Base-by-base conservation (phyloP, 2,113 vertebrate species). In the Taurulus bubalis region DNA sequence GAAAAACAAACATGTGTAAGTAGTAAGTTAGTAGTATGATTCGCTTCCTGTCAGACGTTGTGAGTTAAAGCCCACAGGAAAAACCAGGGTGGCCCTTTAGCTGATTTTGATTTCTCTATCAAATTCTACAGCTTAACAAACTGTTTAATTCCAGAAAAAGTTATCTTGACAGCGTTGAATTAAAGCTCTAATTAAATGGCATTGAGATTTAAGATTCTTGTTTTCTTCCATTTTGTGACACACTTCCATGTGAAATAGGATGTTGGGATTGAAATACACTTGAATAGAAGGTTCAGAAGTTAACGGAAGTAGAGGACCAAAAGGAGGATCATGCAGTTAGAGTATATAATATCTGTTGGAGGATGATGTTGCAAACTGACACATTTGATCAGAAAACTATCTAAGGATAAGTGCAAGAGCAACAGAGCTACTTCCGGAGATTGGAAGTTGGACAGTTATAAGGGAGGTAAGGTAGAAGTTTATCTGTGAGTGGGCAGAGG, bases 401-500 rank as follows among this genome's bases (percentile, higher is more conserved):
- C 15, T 77, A 12, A 77, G 64, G 68, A 76, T 55, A 77, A 73
- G 58, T 18, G 18, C 49, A 38, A 32, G 62, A 28, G 22, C 26
- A 73, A 34, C 79, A 65, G 24, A 64, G 60, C 59, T 68, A 60
- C 65, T 16, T 59, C n/a, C 58, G 70, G 32, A 71, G 55, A 59
- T 28, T 86, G 73, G 60, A 53, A 30, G 60, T 40, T 63, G 63
- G 70, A 56, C 85, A 87, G 22, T 45, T 82, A 47, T 60, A 49
- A 75, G 55, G 20, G 42, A 84, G 47, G 30, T 60, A 71, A 26
- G 47, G 38, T 67, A 71, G 40, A 83, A 60, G 72, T 68, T 67
- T 32, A 67, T 82, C 60, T 64, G 15, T 63, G 79, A 71, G 87
- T 89, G 75, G 90, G 87, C 73, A 70, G 80, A 74, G 58, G 68